phyloP scores from a whole-genome alignment of 1,140 invertebrate genomes.

The Holcopasites calliopsidis region DNA sequence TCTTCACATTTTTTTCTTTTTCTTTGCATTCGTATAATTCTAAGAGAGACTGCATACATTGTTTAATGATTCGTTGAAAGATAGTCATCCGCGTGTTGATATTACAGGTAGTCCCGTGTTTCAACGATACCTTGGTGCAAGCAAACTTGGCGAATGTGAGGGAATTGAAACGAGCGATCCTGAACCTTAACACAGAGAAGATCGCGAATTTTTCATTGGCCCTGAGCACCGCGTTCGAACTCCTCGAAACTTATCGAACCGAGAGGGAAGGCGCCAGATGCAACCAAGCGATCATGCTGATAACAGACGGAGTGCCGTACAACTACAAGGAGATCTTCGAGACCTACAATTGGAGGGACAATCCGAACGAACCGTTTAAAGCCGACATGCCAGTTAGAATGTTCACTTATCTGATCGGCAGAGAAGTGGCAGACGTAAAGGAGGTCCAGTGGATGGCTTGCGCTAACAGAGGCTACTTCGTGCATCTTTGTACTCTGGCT shows the following conservation, averaged over 20 bases:
- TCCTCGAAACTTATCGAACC: slow-evolving; percentile 84
- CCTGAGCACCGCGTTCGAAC: slow-evolving; percentile 93
- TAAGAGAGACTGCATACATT: no score
- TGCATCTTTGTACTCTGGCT: slow-evolving; percentile 94
- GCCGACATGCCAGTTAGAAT: slow-evolving; percentile 91
- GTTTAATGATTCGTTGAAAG: not conserved
- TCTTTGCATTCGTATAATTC: no score
- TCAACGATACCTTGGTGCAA: slow-evolving; percentile 91
- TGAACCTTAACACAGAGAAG: slow-evolving; percentile 88
- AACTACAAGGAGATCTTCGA: slow-evolving; percentile 95
- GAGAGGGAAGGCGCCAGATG: slow-evolving; percentile 83
- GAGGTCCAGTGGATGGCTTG: slow-evolving; percentile 99
- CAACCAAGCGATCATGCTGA: slow-evolving; percentile 98
- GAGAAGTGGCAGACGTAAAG: slow-evolving; percentile 89
- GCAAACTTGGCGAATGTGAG: slow-evolving; percentile 94
- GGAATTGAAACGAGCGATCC: slow-evolving; percentile 89
- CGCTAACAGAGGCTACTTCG: slow-evolving; percentile 95
- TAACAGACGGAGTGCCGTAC: slow-evolving; percentile 98
- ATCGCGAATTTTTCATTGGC: slow-evolving; percentile 97
- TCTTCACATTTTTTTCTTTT: no score
- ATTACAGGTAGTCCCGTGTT: slow-evolving; percentile 89
- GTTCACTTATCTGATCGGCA: slow-evolving; percentile 98
- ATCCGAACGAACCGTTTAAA: slow-evolving; percentile 87
- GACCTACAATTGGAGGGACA: slow-evolving; percentile 89
- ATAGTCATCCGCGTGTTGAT: not conserved